Evolutionary conservation across 2,797 vertebrate genomes (phyloP), one percentile per base, ranked within the genome.

Genomic region (Carapus acus): DNA sequence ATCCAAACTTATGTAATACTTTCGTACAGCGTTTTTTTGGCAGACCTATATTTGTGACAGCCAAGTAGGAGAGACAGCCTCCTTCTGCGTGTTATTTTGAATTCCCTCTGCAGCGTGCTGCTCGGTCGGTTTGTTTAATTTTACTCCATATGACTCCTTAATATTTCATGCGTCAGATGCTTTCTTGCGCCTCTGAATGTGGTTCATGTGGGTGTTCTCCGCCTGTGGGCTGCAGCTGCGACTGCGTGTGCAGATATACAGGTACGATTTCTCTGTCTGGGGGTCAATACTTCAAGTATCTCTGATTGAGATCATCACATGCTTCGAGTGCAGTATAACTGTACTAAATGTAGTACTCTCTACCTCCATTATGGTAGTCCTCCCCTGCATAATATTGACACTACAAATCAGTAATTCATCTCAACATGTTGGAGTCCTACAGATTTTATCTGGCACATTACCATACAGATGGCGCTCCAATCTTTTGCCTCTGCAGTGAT

Each of bases 31-130:
- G 34, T 42, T 45, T 43, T 54, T 75, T 80, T 82, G 76, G 74
- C 71, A 81, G 79, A 77, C 74, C 74, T 76, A 79, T 38, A 77
- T 82, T 77, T 67, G 47, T 54, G 63, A 71, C 69, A 76, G 79
- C 78, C 73, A 79, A 83, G 67, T 58, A 64, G 47, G 58, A 79
- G 67, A 72, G 34, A 66, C 61, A 52, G 55, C 72, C 70, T 76
- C 64, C 65, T 71, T 69, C 63, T 54, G 46, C 59, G 76, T 59
- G 65, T 59, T 67, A 49, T 46, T 61, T 48, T 52, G 40, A 69
- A 77, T 67, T 77, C 65, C 71, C 76, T 54, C 42, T 41, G 68
- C 43, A 52, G 54, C 33, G 21, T 43, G 46, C n/a, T n/a, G n/a
- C 42, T 52, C 49, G 44, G 37, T 49, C 57, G 51, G 44, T 61